Evolutionary conservation across 2,888 invertebrate genomes (phyloP).

Genomic region (Ellobium chinense): DNA sequence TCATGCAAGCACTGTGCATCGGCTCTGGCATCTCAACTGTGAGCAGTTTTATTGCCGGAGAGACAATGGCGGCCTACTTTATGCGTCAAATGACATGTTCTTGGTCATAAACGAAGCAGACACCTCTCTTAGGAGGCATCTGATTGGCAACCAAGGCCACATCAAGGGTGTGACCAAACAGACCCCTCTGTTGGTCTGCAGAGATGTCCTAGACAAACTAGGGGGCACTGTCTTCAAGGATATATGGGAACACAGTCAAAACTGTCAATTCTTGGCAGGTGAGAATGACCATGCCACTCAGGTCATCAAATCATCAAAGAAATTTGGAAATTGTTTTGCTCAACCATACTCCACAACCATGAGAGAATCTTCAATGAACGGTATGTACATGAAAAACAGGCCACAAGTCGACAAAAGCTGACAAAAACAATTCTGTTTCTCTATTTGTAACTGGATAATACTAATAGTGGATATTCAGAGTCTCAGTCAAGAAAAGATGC

Average conservation of each 20-base stretch:
- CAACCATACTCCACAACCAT: constrained; percentile 1
- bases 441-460: background rate
- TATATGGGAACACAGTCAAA: background rate
- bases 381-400: background rate
- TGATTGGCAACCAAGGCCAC: background rate
- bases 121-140: background rate
- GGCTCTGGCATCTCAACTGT: background rate
- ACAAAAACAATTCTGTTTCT: constrained; percentile 1
- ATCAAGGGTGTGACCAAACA: background rate
- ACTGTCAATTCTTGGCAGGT: background rate
- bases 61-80: constrained; percentile 2
- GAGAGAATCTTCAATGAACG: background rate
- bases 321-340: background rate
- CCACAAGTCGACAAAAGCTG: background rate
- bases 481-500: background rate
- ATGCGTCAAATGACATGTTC: constrained; percentile 1
- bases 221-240: background rate
- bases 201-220: background rate
- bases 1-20: background rate
- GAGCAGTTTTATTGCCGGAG: background rate
- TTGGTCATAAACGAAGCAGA: constrained; percentile 3
- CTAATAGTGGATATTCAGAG: background rate
- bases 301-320: background rate
- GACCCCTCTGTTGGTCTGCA: background rate
- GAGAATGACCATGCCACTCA: background rate